Evolutionary conservation across 2,797 vertebrate species (phyloP), one percentile per base, ranked within the genome.

Genomic region (Acanthiza pusilla): DNA sequence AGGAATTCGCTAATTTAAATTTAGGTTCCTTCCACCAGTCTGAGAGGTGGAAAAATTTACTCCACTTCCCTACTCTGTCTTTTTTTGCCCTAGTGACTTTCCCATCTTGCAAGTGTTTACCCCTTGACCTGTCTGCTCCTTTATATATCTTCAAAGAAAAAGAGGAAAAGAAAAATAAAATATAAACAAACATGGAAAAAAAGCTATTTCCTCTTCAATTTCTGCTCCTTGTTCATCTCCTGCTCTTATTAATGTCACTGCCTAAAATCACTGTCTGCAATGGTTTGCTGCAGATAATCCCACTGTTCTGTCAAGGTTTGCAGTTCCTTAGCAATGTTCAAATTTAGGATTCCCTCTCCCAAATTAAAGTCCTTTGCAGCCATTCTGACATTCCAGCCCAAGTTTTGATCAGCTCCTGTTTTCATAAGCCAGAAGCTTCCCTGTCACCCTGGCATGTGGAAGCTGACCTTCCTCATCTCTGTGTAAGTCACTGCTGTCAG

Each of bases 361-460:
- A 60, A 4, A 63, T 13, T 27, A 25, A 71, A 58, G 30, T 4
- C 4, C 27, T 88, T 67, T 78, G 29, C 12, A 63, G n/a, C 12
- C 20, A 27, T 75, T 87, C 48, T 83, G 65, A 38, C 22, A 40
- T 45, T 80, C 45, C 70, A 80, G n/a, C 22, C 36, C 20, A 75
- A 25, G 16, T 54, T 82, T 72, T 58, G 27, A 23, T 71, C 48
- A 70, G 36, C 4, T 38, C 43, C 53, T n/a, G 18, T 62, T 94
- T 55, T 29, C 68, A 63, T 75, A 60, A 67, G 29, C 30, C 61
- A 38, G 38, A 22, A 38, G 2, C 2, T 47, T 80, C 19, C 42
- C 32, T 81, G 53, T 43, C n/a, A 62, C 12, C 25, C 19, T 0
- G 0, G 32, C 30, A 25, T 8, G 7, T 16, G 16, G 20, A 50